Base-by-base conservation (phyloP, 2,113 vertebrate species). In the Gadus chalcogrammus region DNA sequence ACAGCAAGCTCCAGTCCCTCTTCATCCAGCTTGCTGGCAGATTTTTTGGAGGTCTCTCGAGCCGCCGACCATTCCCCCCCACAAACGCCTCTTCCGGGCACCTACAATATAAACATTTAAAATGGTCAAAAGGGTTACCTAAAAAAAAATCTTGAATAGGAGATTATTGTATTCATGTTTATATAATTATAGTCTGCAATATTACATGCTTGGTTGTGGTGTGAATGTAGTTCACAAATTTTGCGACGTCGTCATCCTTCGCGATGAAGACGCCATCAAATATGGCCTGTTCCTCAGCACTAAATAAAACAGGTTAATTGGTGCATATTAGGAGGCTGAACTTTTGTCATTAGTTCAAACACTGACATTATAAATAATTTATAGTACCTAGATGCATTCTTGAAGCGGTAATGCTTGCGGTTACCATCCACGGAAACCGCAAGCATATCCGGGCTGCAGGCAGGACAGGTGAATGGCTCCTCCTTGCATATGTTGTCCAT, bases 341-440 rank as follows among this genome's bases (percentile, higher is more conserved):
- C 24, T 24, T 24, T 24, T 24, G 24, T 24, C 24, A 24, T 24
- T 24, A 24, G 24, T 24, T 24, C 24, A 24, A 24, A 24, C 24
- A 24, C 24, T 24, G 24, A 24, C 24, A 24, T 24, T 24, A 24
- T 24, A 24, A 24, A 24, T 24, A 24, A 24, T 24, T 24, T 63
- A 24, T 63, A 15, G 65, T 63, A 69, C 63, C 56, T 28, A 28
- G 67, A 63, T 69, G 61, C 65, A 60, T 64, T 65, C 38, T 58
- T 72, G 13, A 77, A 64, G 15, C 63, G 9, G 53, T 78, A 67
- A 18, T 64, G 24, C 55, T 68, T 72, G 38, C 35, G 1, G 17
- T 72, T 72, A 31, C 70, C 65, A 68, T 72, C 75, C 17, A 71
- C 42, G 15, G 67, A 69, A 6, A 78, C 74, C 15, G 74, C 65